Base-by-base conservation (phyloP, 1,140 invertebrate genomes). In the Delia radicum region DNA sequence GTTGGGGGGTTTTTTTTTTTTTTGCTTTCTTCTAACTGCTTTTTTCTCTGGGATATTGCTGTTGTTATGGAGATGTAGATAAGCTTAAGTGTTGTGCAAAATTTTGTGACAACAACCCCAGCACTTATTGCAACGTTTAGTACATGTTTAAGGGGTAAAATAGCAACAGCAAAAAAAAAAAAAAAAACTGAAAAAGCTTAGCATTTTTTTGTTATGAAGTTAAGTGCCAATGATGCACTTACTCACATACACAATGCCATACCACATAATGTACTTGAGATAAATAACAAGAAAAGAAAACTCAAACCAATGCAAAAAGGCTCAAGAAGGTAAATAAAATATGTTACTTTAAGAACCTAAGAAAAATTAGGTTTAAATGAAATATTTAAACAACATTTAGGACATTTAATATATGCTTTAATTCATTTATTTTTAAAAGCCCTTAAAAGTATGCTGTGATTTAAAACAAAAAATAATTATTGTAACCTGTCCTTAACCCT, bases 51-150 rank as follows among this genome's bases (percentile, higher is more conserved):
- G 6, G 63, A 1, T 29, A 21, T 24, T 21, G 62, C 27, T 28
- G 65, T 24, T 24, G 29, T 33, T 69, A 33, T 69, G 18, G 37
- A 69, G 65, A 69, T 69, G 65, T 33, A 69, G 65, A 69, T 69
- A 69, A 69, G 65, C 65, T 33, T 33, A 69, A 69, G 65, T 69
- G 65, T 69, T 31, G 65, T 33, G 31, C 65, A 69, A 69, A 31
- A 69, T 69, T 69, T 69, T 69, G 65, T 69, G 65, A 69, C 65
- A 69, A 69, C 65, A 69, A 69, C 29, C 29, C 65, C 29, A 55
- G 48, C 10, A 69, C 65, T 69, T 69, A 69, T 69, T 21, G 65
- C 65, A 37, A 33, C 65, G 65, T 69, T 69, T 69, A 69, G 65
- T 69, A 33, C 48, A 55, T 55, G 48, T 55, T 55, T 55, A 55